Evolutionary conservation across 2,888 invertebrate species (phyloP), one percentile per base, ranked within the genome.

Genomic region (Oligia strigilis): DNA sequence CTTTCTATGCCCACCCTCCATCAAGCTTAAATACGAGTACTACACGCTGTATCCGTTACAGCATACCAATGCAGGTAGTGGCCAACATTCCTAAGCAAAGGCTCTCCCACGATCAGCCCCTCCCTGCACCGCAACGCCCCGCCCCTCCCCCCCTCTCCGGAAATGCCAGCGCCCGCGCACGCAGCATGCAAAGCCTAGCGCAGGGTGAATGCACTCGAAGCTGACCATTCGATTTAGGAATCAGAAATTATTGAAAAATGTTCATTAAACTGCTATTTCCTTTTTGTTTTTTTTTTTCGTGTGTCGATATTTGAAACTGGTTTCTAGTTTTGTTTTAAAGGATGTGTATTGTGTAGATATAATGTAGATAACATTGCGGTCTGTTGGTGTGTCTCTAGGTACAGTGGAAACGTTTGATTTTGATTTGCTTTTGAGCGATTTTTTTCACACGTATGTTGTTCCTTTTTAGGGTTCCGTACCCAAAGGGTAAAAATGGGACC

Each of bases 111-210:
- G 93, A 89, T 87, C 86, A 85, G 84, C 77, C 80, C 81, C 40
- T 80, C 83, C 77, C 55, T 72, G 46, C 64, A 73, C 81, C 83
- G 60, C 29, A 88, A 92, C 93, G 94, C 95, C 81, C 82, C 88
- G 86, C 88, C 86, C 67, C 83, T 11, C 83, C 82, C 84, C 88
- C 84, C 84, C 84, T 90, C 93, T 92, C 92, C 94, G 94, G 95
- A 95, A 95, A 94, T 94, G 91, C 92, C 93, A 91, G 94, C 95
- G 95, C 95, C 82, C 83, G 95, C 95, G 95, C 95, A 93, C 75
- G 90, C 85, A 84, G 90, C 94, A 95, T 94, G 94, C 94, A 94
- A 94, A 94, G 93, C 94, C 93, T 93, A 92, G 90, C 84, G 76
- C 79, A 91, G 91, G 93, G 93, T 94, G 93, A 94, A 94, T 90